A percentile compares a stretch with the other conserved stretches of the same genome.
Conservation (phyloP, 2,888 invertebrate species). For the Malachius bipustulatus region DNA sequence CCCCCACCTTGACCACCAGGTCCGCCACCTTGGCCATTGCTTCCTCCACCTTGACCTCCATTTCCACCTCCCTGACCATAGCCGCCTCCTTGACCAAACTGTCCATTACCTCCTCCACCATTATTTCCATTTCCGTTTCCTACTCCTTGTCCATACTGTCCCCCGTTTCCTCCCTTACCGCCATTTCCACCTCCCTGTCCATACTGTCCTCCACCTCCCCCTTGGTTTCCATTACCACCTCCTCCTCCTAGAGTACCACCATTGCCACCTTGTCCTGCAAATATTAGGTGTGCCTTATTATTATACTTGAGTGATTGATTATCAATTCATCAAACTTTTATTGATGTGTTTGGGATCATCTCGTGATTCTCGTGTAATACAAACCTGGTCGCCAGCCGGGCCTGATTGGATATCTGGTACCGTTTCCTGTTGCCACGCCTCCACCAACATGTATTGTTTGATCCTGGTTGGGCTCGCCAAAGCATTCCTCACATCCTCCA, state of each 20-base stretch:
- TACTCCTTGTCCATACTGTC: too few relatives aligned
- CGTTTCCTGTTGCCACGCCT: conserved; percentile 1
- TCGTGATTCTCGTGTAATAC: too few relatives aligned
- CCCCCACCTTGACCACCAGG: background rate
- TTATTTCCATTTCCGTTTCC: background rate
- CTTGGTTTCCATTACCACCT: too few relatives aligned
- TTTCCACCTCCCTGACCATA: background rate
- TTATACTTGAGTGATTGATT: too few relatives aligned
- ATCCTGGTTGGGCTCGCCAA: conserved; percentile 19
- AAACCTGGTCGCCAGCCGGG: background rate
- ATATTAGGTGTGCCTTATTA: too few relatives aligned
- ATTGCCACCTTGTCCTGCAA: background rate
- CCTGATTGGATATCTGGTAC: background rate
- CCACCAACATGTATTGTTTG: conserved; percentile 5
- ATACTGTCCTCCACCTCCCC: too few relatives aligned
- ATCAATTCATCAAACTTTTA: too few relatives aligned
- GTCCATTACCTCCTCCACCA: background rate
- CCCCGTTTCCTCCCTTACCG: too few relatives aligned
- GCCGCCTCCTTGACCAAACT: too few relatives aligned
- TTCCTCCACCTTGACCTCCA: background rate
- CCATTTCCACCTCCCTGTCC: too few relatives aligned
- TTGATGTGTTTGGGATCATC: too few relatives aligned
- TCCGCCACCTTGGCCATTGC: background rate
- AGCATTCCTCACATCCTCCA: conserved; percentile 57
- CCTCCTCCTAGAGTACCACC: conserved; percentile 11